These are phyloP conservation scores for Pygoscelis antarcticus DNA, from an alignment of 2,113 vertebrate genomes.

Conservation along the genomic window DNA sequence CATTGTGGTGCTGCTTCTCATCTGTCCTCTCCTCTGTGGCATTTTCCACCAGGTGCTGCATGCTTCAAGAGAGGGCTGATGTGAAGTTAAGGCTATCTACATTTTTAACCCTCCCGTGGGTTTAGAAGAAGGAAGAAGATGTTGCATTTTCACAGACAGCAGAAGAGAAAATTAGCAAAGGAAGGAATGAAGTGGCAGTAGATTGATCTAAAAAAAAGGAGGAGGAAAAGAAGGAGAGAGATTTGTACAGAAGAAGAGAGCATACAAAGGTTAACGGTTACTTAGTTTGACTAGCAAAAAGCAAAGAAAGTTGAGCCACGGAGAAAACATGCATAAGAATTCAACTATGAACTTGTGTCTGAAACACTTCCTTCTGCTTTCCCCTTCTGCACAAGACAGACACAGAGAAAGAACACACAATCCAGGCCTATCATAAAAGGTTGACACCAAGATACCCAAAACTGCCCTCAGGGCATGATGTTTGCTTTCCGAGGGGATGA, in stretches of 20 bases:
- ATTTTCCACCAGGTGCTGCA: not conserved
- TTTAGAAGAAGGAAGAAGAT: not conserved
- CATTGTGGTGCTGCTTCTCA: not conserved
- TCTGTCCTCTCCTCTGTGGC: not conserved
- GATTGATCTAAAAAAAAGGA: not conserved
- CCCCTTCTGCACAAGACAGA: not conserved
- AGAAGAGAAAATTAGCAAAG: not conserved
- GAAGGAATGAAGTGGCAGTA: not conserved
- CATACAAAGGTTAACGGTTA: not conserved
- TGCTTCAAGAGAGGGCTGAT: not conserved
- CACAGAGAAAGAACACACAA: not conserved
- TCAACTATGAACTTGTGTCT: conserved; percentile 49
- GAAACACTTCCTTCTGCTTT: conserved; percentile 61
- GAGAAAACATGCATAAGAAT: not conserved
- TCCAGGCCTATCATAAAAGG: not conserved
- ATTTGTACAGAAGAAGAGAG: not conserved
- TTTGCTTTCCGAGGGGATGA: not conserved
- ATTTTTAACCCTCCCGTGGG: not conserved
- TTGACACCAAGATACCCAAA: not conserved
- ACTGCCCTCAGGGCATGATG: not conserved
- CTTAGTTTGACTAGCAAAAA: conserved; percentile 7
- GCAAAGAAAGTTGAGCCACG: not conserved
- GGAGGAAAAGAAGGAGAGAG: not conserved
- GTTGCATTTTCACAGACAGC: not conserved
- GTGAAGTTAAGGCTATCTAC: not conserved